A percentile compares a stretch with the other conserved stretches of the same genome.
Evolutionary conservation across 2,113 vertebrate genomes (phyloP).

Genomic region (Psammodynastes pulverulentus): DNA sequence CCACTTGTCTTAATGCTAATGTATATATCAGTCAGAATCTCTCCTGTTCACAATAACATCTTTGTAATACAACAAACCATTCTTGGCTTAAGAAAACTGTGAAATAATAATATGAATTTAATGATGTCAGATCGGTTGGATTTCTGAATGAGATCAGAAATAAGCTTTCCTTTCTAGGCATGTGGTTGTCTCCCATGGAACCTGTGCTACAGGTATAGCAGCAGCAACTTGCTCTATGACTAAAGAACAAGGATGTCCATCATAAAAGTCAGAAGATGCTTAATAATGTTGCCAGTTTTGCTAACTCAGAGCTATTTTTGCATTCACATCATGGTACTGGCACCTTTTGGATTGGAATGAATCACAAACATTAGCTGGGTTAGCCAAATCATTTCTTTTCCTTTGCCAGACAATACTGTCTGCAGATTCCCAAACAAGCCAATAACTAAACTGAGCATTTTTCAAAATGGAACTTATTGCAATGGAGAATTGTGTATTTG

Average conservation of each 20-base stretch:
- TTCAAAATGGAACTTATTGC: neutral
- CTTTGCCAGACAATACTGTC: neutral
- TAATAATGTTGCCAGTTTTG: neutral
- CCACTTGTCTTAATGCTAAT: neutral
- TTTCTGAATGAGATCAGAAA: neutral
- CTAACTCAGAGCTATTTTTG: neutral
- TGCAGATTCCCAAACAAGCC: neutral
- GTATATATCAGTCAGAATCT: neutral
- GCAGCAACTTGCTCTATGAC: neutral
- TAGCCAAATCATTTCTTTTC: neutral
- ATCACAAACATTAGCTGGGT: neutral
- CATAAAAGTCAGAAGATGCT: neutral
- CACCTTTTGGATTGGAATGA: slow-evolving; percentile 4
- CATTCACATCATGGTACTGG: neutral
- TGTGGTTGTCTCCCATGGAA: neutral
- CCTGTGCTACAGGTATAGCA: neutral
- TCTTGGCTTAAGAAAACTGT: neutral
- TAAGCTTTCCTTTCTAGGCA: neutral
- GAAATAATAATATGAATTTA: neutral
- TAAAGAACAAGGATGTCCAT: neutral
- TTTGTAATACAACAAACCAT: neutral
- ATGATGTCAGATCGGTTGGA: neutral
- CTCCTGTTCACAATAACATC: neutral
- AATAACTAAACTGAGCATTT: neutral
- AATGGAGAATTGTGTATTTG: neutral